Conservation (phyloP, 2,888 invertebrate genomes). For the Trissoscelio sp. region DNA sequence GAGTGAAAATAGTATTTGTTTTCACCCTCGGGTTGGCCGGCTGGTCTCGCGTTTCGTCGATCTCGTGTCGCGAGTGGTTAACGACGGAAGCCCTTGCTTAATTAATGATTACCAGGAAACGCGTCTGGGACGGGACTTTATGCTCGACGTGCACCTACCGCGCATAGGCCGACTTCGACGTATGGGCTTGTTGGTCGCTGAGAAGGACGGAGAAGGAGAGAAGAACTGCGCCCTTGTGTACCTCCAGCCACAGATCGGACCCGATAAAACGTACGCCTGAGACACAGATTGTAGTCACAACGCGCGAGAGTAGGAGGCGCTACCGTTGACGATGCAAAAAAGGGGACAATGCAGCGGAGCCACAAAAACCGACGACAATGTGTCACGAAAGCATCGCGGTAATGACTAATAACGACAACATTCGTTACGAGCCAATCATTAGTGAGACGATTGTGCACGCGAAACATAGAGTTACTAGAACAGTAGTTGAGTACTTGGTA, state of each 20-base stretch:
- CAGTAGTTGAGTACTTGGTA: too few relatives aligned
- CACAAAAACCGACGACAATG: constrained; percentile 15
- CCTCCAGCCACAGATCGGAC: constrained; percentile 71
- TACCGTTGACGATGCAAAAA: constrained; percentile 31
- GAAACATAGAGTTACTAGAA: constrained; percentile 24
- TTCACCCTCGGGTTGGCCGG: constrained; percentile 26
- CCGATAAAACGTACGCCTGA: constrained; percentile 69
- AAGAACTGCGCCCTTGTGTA: constrained; percentile 65
- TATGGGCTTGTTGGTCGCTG: constrained; percentile 67
- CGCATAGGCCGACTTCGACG: constrained; percentile 66
- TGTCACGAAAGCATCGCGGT: constrained; percentile 34
- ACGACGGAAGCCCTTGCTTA: constrained; percentile 79
- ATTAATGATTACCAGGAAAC: constrained; percentile 83
- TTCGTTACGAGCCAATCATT: constrained; percentile 50
- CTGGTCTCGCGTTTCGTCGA: constrained; percentile 49
- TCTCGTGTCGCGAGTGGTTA: constrained; percentile 72
- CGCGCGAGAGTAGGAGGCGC: constrained; percentile 59
- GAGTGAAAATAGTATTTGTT: constrained; percentile 40
- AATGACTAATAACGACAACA: constrained; percentile 48
- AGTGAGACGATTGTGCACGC: constrained; percentile 23
- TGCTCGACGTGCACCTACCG: constrained; percentile 70
- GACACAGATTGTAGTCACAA: constrained; percentile 62
- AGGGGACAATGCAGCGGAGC: constrained; percentile 8
- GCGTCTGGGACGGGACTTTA: constrained; percentile 79
- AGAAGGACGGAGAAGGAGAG: constrained; percentile 26